Base-by-base conservation (phyloP, 1,140 invertebrate genomes). In the Tetranychus cinnabarinus region DNA sequence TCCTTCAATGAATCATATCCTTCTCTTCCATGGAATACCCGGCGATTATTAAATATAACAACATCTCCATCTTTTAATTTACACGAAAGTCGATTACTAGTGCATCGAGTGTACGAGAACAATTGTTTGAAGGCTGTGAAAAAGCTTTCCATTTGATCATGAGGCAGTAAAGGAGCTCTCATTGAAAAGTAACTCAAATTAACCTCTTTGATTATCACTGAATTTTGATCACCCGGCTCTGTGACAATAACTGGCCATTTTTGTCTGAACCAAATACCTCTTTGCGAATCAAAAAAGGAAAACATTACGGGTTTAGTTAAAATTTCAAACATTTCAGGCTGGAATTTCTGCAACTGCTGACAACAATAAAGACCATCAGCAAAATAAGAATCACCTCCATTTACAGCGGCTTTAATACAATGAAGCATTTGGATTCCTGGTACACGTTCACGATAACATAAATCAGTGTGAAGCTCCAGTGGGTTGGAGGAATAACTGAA, bases 31-130 rank as follows among this genome's bases (percentile, higher is more conserved):
- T 73, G 72, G 4, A 73, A 63, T 35, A 72, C 67, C 55, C 72
- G 57, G 34, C 71, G 62, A 61, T 73, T 73, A 62, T 73, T 72
- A 57, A 73, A 73, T 13, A 71, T 71, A 8, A 71, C 70, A 15
- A 73, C 62, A 62, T 73, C 72, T 8, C 72, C 72, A 34, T 71
- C 71, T 13, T 66, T 61, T 63, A 73, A 66, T 55, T 72, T 68
- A 62, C 71, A 71, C 10, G 67, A 65, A 54, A 71, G 63, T 58
- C 69, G 10, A 47, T 59, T 59, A 6, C n/a, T 8, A n/a, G n/a
- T n/a, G 12, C 13, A 52, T 52, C 31, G 12, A 2, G 50, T 33
- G 8, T 34, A 36, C 2, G 10, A 15, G n/a, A 45, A 42, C n/a
- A 59, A 46, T 47, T 47, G 15, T 6, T 23, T n/a, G 31, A 46